Evolutionary conservation across 2,888 invertebrate species (phyloP), one percentile per base, ranked within the genome.

Genomic region (Busseola fusca): DNA sequence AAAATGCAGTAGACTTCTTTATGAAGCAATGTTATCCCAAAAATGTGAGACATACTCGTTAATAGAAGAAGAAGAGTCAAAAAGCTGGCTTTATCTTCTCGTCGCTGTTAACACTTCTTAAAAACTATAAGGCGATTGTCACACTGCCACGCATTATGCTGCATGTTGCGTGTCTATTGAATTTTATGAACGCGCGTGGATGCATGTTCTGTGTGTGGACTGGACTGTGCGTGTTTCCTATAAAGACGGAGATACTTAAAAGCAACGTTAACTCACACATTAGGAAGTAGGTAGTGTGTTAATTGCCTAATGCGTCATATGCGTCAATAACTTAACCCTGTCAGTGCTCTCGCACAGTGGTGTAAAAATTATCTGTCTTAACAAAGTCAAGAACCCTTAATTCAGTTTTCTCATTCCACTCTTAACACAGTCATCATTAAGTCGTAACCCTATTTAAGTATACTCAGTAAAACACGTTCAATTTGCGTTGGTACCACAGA

Each of bases 371-470:
- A 21, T 3, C 42, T 34, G 4, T 16, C 50, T 37, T 25, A 54
- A 69, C 34, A 67, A 70, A 56, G 67, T 64, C 68, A 66, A 77
- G 21, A 45, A 71, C 66, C 54, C 54, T 48, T 59, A 67, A 79
- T 72, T 80, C 74, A 60, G 56, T 78, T 78, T 72, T 60, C 64
- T 63, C 69, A 59, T 77, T 60, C 50, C 30, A 52, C 57, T 69
- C 73, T 71, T 79, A 80, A 83, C 66, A 83, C 68, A 80, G 70
- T 59, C 73, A 84, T 83, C 83, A 82, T 83, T 83, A 80, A 82
- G 75, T 71, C 77, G 80, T 83, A 85, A 85, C 83, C 84, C 65
- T 72, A 72, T 84, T 79, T 75, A 80, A 78, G 78, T 83, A 76
- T 72, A 72, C 70, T 56, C 72, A 72, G 69, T 84, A 74, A 78